Conservation (phyloP, 2,113 vertebrate species). For the Spheniscus mendiculus region DNA sequence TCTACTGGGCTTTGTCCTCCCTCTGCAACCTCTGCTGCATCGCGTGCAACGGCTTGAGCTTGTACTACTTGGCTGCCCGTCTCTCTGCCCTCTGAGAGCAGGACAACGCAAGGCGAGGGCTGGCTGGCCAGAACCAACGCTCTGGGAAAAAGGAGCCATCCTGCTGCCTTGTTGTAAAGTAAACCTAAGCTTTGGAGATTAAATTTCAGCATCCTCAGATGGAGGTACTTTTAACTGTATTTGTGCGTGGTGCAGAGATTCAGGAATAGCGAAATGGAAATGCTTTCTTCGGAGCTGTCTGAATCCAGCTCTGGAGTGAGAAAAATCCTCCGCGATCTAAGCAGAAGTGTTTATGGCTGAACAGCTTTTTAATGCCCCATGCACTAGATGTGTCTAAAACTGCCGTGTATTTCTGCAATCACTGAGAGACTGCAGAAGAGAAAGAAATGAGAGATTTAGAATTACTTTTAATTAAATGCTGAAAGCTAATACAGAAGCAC, state of each 20-base stretch:
- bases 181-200: neutral
- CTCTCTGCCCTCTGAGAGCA: slow-evolving; percentile 67
- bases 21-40: slow-evolving; percentile 86
- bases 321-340: neutral
- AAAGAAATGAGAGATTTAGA: neutral
- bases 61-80: slow-evolving; percentile 77
- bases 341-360: neutral
- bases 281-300: neutral
- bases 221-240: neutral
- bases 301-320: neutral
- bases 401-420: neutral
- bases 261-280: neutral
- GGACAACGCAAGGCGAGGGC: accelerated
- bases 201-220: neutral
- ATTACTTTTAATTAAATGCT: neutral
- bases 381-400: neutral
- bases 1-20: slow-evolving; percentile 76
- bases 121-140: accelerated
- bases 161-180: neutral
- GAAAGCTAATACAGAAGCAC: neutral
- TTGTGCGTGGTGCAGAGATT: neutral
- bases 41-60: slow-evolving; percentile 78
- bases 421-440: neutral
- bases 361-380: neutral
- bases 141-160: neutral